Evolutionary conservation across 2,113 vertebrate species (phyloP), one percentile per base, ranked within the genome.

Genomic region (Hyperopisus bebe): DNA sequence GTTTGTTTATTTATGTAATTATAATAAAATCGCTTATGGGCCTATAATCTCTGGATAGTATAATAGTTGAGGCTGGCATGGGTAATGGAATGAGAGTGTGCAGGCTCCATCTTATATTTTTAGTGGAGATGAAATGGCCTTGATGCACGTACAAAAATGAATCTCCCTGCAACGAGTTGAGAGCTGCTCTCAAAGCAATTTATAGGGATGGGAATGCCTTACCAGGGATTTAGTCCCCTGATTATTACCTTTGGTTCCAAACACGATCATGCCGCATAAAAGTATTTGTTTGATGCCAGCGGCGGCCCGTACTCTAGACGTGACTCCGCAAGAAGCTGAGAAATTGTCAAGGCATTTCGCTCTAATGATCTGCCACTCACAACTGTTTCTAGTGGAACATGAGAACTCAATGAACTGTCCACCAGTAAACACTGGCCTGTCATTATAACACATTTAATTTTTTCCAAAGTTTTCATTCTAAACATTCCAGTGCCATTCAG

Each of bases 141-240:
- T 55, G 42, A 35, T 50, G 80, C 39, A 47, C n/a, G 24, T 19
- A 42, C 50, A 24, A 89, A 89, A 84, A 85, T n/a, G 7, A n/a
- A 15, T 84, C 50, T 62, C 51, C 82, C 53, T 85, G 89, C 51
- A 15, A 46, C 66, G 89, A 91, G 89, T 80, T 21, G 51, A 89
- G 89, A 90, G 89, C 88, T 90, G 87, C 58, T 82, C 90, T 91
- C 88, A 92, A 92, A 91, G 91, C 91, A 90, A 91, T 91, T 92
- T 91, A 58, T 89, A 70, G 70, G 85, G 87, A 89, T 89, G 89
- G 82, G 86, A 58, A 89, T 90, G 87, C 83, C 39, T 90, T 58
- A 48, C 53, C 4, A n/a, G 85, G 35, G 89, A 90, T 89, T 88
- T 86, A 50, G 86, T 35, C 27, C 89, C 77, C 58, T 24, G 84